Conservation (phyloP, 2,888 invertebrate genomes). For the Trissoscelio sp. region DNA sequence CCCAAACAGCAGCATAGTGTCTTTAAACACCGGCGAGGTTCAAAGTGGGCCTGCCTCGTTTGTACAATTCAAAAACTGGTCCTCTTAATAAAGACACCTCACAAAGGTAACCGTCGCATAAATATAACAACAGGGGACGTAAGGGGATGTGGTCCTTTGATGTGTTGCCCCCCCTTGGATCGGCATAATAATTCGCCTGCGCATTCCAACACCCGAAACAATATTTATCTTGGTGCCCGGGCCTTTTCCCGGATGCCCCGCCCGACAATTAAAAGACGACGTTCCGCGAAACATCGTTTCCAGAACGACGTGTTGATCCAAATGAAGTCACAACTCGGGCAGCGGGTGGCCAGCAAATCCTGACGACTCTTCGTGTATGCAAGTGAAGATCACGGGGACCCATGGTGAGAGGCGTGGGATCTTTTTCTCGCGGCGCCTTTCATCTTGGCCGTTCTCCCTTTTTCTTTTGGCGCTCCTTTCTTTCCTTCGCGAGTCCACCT, state of each 20-base stretch:
- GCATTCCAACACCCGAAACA: slow-evolving; percentile 47
- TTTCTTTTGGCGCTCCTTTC: slow-evolving; percentile 66
- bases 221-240: slow-evolving; percentile 50
- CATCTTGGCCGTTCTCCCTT: slow-evolving; percentile 77
- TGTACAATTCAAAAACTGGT: slow-evolving; percentile 39
- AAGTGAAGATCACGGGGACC: slow-evolving; percentile 78
- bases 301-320: slow-evolving; percentile 67
- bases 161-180: not conserved
- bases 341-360: slow-evolving; percentile 81
- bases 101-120: slow-evolving; percentile 49
- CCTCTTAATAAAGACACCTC: slow-evolving; percentile 56
- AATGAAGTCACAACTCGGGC: slow-evolving; percentile 83
- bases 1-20: slow-evolving; percentile 27
- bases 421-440: slow-evolving; percentile 79
- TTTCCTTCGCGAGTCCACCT: slow-evolving; percentile 72
- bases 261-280: slow-evolving; percentile 56
- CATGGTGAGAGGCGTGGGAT: slow-evolving; percentile 82
- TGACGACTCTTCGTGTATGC: slow-evolving; percentile 70
- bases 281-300: slow-evolving; percentile 64
- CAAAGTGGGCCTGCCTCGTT: slow-evolving; percentile 26
- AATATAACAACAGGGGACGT: slow-evolving; percentile 32
- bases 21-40: slow-evolving; percentile 25
- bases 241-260: slow-evolving; percentile 38
- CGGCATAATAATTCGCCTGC: slow-evolving; percentile 46
- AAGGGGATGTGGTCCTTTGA: slow-evolving; percentile 28